phyloP scores from a whole-genome alignment of 2,113 vertebrate genomes.

The Scomber colias region DNA sequence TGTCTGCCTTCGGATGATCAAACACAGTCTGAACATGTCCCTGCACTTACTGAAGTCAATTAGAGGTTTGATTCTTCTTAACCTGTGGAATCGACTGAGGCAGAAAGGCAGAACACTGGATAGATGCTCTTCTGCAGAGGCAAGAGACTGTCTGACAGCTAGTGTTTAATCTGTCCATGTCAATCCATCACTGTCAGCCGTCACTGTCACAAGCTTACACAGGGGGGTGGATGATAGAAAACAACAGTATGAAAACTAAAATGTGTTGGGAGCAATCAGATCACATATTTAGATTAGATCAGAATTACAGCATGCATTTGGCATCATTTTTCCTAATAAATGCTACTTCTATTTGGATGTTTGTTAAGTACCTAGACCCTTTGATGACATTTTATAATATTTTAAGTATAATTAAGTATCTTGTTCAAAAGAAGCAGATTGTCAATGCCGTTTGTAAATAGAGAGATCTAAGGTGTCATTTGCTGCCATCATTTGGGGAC shows the following conservation, averaged over 20 bases:
- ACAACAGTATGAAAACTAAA: constrained; percentile 33
- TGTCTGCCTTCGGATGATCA: constrained; percentile 48
- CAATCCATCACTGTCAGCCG: constrained; percentile 66
- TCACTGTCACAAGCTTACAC: constrained; percentile 42
- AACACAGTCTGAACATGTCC: constrained; percentile 50
- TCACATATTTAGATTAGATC: constrained; percentile 21
- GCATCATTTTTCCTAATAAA: neutral
- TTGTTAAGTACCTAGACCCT: neutral
- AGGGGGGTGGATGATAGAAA: constrained; percentile 30
- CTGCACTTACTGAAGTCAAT: constrained; percentile 62
- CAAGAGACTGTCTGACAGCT: constrained; percentile 58
- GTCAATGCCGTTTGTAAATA: no score
- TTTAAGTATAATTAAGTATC: no score
- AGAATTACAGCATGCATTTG: neutral
- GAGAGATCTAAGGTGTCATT: no score
- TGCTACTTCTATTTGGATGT: neutral
- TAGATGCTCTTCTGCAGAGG: constrained; percentile 41
- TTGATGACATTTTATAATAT: neutral
- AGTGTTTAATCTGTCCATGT: constrained; percentile 64
- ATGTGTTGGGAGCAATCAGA: neutral
- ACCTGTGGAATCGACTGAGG: constrained; percentile 52
- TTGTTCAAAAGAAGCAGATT: no score
- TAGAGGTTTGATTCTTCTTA: constrained; percentile 60
- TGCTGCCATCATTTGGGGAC: no score
- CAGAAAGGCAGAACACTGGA: constrained; percentile 34